Evolutionary conservation across 2,113 vertebrate species (phyloP), one percentile per base, ranked within the genome.

Genomic region (Leuciscus idus): DNA sequence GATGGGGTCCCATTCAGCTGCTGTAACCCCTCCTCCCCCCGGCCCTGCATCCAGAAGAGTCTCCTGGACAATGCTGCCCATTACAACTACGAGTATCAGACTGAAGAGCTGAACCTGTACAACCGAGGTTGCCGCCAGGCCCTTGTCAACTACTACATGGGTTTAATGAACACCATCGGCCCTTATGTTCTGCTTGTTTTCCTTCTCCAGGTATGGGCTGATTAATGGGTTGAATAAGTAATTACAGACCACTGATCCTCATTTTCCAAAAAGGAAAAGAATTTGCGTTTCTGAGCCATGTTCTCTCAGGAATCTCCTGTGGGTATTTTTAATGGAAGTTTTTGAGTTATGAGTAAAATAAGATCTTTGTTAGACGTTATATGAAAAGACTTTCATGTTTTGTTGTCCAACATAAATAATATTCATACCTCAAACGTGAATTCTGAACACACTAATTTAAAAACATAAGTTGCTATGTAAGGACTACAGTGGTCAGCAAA

Each of bases 1-100:
- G 93, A 96, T 9, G 95, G 94, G 0, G 95, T 96, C 62, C 96
- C 95, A 5, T 96, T 95, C 91, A 96, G 95, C 91, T 96, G 96
- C 92, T 96, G 96, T 78, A 96, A 96, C 91, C 96, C 95, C 0
- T 81, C 85, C 72, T 96, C 95, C 28, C 94, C 95, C 4, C 93
- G 96, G 1, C 95, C 95, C 90, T 96, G 96, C 90, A 93, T 96
- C 88, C 95, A 95, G 87, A 81, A 92, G 86, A 93, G 91, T 17
- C 91, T 96, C 83, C 92, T 93, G n/a, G 95, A 96, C 85, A 96
- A 95, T 91, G 77, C 78, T 0, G 95, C 94, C 50, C 95, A 96
- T 92, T 94, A 92, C 91, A 96, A 93, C 94, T 96, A 96, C 0
- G 94, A 95, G 19, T 92, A 92, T 89, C 94, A 95, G 75, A 84